Evolutionary conservation across 2,797 vertebrate genomes (phyloP), one percentile per base, ranked within the genome.

Genomic region (Crenichthys baileyi): DNA sequence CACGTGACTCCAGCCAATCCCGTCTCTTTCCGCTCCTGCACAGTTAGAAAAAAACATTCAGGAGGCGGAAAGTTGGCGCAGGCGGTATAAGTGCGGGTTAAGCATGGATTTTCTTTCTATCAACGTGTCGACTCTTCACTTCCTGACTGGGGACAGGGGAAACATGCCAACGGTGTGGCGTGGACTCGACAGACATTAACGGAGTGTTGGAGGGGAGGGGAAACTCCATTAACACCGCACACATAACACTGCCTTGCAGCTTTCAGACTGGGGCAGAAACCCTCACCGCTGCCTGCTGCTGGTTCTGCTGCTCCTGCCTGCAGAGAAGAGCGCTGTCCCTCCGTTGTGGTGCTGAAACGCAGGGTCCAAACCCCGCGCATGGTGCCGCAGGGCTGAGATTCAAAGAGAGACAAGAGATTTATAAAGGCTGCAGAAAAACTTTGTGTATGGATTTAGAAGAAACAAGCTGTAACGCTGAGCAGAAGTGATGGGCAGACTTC

Each of bases 1-100:
- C 67, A 86, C 79, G 83, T 76, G 86, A 91, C 85, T 89, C 79
- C 86, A 85, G 88, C 95, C 95, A 96, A 96, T 95, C 93, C 88
- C 80, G 29, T 85, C 80, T 86, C 82, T 86, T 91, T 94, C 88
- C 93, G 93, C 91, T 89, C 86, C 73, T 70, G 63, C 80, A 82
- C 56, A 46, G 75, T 26, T 72, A 26, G 41, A 70, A 31, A 74
- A 65, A 20, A 44, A 73, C 73, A 36, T 74, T 9, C 44, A 70
- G 88, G 83, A 85, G 93, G 92, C 81, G 91, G 92, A 89, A 86
- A 81, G 86, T 67, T 55, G 0, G 26, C 15, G 13, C 31, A 70
- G 58, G 26, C 53, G 61, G 80, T 93, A 95, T 96, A 95, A 89
- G 93, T 90, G 72, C 79, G 0, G 78, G 9, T 53, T 77, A 75